Percentiles rank a stretch among this genome's conserved stretches.
phyloP scores from a whole-genome alignment of 2,888 invertebrate genomes.

The Xylocampa areola region DNA sequence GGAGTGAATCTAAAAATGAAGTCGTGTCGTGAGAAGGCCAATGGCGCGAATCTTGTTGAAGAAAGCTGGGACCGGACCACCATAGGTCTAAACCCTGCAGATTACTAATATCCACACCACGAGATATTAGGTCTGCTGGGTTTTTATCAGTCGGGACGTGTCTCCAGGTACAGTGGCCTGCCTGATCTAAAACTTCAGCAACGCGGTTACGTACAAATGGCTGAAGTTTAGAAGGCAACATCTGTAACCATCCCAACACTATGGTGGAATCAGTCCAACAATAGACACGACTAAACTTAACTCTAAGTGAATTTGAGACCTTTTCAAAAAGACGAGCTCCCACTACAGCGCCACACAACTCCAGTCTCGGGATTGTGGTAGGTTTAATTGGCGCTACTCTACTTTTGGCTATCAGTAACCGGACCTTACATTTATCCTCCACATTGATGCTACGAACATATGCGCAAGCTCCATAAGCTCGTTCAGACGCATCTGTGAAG shows the following conservation, averaged over 20 bases:
- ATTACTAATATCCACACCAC: too few relatives aligned
- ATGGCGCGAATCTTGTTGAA: not conserved
- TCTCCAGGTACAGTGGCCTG: too few relatives aligned
- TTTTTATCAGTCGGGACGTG: too few relatives aligned
- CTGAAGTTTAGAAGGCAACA: not conserved
- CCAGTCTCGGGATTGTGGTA: not conserved
- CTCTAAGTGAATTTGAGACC: constrained; percentile 1
- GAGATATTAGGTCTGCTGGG: too few relatives aligned
- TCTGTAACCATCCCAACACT: constrained; percentile 1
- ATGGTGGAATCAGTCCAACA: too few relatives aligned
- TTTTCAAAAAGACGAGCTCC: constrained; percentile 6
- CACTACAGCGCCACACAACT: too few relatives aligned
- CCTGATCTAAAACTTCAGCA: constrained; percentile 8
- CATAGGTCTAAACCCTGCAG: constrained; percentile 5
- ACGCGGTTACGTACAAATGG: too few relatives aligned
- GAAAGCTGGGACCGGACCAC: too few relatives aligned
- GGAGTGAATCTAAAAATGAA: not conserved
- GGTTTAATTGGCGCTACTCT: constrained; percentile 6
- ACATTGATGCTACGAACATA: too few relatives aligned
- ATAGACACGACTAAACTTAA: not conserved
- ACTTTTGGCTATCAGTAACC: not conserved
- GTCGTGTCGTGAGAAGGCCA: constrained; percentile 5
- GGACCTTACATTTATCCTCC: not conserved
- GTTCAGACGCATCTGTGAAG: constrained; percentile 3
- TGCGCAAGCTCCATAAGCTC: not conserved